Percentiles rank a stretch among this genome's conserved stretches.
These are phyloP conservation scores for Otis tarda DNA, from an alignment of 2,113 vertebrate genomes.

Conservation along the genomic window DNA sequence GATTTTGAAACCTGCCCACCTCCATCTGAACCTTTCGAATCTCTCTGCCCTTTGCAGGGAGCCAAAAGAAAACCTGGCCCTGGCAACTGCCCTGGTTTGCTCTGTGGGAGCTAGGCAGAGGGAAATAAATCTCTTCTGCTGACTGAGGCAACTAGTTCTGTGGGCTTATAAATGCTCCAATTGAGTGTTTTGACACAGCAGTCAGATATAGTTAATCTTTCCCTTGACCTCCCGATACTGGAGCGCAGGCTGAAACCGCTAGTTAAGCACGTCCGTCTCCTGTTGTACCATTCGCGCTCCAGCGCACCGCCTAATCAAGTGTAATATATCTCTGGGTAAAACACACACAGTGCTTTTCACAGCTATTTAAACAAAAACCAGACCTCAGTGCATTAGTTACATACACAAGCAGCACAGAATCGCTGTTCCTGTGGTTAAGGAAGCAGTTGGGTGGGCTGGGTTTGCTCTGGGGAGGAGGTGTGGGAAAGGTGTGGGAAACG, in stretches of 20 bases:
- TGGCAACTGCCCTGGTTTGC: background rate
- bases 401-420: background rate
- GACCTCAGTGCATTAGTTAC: background rate
- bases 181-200: slow-evolving; percentile 67
- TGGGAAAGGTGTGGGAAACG: slow-evolving; percentile 26
- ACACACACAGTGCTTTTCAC: slow-evolving; percentile 67
- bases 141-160: slow-evolving; percentile 20
- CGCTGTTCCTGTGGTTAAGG: background rate
- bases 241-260: slow-evolving; percentile 16
- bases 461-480: background rate
- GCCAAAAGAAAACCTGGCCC: background rate
- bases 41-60: background rate
- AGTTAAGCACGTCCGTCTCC: slow-evolving; percentile 59
- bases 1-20: background rate
- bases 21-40: background rate
- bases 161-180: slow-evolving; percentile 62
- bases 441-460: background rate
- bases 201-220: slow-evolving; percentile 69
- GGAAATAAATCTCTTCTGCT: slow-evolving; percentile 46
- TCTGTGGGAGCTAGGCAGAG: fast-evolving
- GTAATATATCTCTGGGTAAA: slow-evolving; percentile 68
- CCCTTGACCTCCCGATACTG: slow-evolving; percentile 39
- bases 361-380: slow-evolving; percentile 66
- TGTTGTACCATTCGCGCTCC: slow-evolving; percentile 66
- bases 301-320: slow-evolving; percentile 70